phyloP scores from a whole-genome alignment of 2,888 invertebrate species.

The Notocelia uddmanniana region DNA sequence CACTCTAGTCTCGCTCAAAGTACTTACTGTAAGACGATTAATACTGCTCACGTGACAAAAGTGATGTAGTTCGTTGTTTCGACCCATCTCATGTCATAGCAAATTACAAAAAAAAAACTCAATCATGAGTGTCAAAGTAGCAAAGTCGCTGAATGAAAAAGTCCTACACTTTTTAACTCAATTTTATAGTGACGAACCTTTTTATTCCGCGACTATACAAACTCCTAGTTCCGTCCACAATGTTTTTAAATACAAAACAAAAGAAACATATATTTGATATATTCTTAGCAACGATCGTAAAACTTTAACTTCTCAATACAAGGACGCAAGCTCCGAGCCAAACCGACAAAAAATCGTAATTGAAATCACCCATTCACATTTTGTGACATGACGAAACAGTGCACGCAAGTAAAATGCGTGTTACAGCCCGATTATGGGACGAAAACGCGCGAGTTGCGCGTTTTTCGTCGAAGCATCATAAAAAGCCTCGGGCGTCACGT shows the following conservation, averaged over 20 bases:
- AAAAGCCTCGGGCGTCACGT: slow-evolving; percentile 30
- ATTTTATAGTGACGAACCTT: too few species aligned
- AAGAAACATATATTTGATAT: slow-evolving; percentile 7
- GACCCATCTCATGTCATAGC: background rate
- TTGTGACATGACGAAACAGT: slow-evolving; percentile 22
- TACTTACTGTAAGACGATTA: too few species aligned
- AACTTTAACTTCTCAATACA: slow-evolving; percentile 21
- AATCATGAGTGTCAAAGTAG: too few species aligned
- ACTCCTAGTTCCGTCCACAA: too few species aligned
- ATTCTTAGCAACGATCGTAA: slow-evolving; percentile 7
- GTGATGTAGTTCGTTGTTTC: background rate
- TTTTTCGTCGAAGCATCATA: slow-evolving; percentile 34
- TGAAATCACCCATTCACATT: slow-evolving; percentile 30
- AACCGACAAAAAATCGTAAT: slow-evolving; percentile 21
- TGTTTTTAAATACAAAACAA: slow-evolving; percentile 7
- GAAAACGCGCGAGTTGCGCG: slow-evolving; percentile 12
- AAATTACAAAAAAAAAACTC: background rate
- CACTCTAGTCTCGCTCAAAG: too few species aligned
- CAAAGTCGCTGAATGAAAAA: too few species aligned
- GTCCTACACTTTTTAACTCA: too few species aligned
- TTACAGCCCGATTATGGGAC: slow-evolving; percentile 22
- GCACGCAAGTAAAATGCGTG: slow-evolving; percentile 1
- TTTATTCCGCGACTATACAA: too few species aligned
- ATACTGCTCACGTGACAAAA: too few species aligned
- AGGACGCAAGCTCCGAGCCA: background rate